A percentile compares a stretch with the other conserved stretches of the same genome.
These are phyloP conservation scores for Sinosuthora webbiana DNA, from an alignment of 2,113 vertebrate genomes.

Conservation along the genomic window DNA sequence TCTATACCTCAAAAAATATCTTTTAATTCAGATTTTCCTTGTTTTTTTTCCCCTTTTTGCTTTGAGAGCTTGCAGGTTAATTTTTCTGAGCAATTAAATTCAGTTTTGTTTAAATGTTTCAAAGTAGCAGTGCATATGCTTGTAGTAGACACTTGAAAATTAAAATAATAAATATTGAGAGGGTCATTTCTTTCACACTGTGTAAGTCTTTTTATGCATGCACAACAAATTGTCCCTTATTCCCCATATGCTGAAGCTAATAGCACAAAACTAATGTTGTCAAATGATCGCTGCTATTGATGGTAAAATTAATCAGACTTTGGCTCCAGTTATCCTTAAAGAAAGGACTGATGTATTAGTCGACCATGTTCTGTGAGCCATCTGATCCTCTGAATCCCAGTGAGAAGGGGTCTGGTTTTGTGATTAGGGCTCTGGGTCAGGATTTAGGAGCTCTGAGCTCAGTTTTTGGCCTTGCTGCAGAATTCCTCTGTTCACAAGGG, in stretches of 20 bases:
- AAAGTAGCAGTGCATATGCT: constrained; percentile 21
- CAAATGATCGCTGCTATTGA: constrained; percentile 21
- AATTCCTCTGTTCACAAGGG: constrained; percentile 2
- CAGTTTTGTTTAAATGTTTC: constrained; percentile 14
- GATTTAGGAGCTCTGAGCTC: constrained; percentile 1
- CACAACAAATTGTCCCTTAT: constrained; percentile 16
- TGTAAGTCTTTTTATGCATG: neutral
- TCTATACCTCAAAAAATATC: neutral
- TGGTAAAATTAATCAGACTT: constrained; percentile 47
- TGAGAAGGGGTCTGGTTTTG: constrained; percentile 21
- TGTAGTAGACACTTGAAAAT: constrained; percentile 23
- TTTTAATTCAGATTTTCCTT: neutral
- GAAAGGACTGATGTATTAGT: neutral
- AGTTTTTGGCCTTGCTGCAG: constrained; percentile 17
- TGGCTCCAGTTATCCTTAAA: constrained; percentile 19
- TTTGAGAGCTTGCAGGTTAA: neutral
- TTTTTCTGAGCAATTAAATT: constrained; percentile 44
- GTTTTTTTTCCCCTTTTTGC: neutral
- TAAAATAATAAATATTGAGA: constrained; percentile 54
- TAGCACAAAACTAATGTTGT: constrained; percentile 48
- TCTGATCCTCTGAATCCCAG: neutral
- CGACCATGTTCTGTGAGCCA: neutral
- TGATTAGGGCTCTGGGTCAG: neutral
- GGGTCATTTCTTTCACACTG: constrained; percentile 33
- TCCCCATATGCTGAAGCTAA: constrained; percentile 29